Conservation (phyloP, 2,797 vertebrate species). For the Hephaestus fuliginosus region DNA sequence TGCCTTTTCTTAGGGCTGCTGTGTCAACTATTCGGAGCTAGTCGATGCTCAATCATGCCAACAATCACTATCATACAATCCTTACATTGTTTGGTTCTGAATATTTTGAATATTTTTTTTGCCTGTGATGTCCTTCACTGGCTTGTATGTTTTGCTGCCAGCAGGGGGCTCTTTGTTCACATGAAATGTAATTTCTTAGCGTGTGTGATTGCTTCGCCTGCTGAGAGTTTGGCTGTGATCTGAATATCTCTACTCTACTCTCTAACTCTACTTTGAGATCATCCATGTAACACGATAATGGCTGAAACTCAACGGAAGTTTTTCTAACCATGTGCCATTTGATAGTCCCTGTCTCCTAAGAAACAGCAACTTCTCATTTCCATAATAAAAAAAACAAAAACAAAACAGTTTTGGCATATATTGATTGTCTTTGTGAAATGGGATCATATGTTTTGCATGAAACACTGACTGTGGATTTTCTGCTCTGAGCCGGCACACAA, state of each 20-base stretch:
- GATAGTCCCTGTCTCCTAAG: not conserved
- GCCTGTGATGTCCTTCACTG: not conserved
- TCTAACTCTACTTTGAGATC: constrained; percentile 32
- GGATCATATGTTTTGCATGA: constrained; percentile 56
- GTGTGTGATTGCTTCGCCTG: constrained; percentile 17
- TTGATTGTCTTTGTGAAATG: constrained; percentile 55
- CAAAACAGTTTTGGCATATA: constrained; percentile 34
- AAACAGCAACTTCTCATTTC: constrained; percentile 42
- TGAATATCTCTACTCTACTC: constrained; percentile 36
- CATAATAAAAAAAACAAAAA: constrained; percentile 58
- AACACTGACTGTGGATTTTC: constrained; percentile 47
- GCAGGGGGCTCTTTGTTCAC: constrained; percentile 75
- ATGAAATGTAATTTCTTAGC: constrained; percentile 16
- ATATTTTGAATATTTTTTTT: constrained; percentile 28
- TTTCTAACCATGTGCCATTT: constrained; percentile 38
- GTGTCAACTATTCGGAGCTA: constrained; percentile 23
- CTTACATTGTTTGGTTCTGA: constrained; percentile 18
- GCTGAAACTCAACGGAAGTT: constrained; percentile 27
- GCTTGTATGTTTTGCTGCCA: constrained; percentile 60
- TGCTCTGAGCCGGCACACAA: constrained; percentile 40
- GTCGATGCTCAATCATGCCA: constrained; percentile 12
- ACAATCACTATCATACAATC: constrained; percentile 25
- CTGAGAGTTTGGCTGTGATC: constrained; percentile 30
- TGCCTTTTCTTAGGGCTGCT: constrained; percentile 52
- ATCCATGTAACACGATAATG: constrained; percentile 27